phyloP scores from a whole-genome alignment of 35 echinoderm and acorn worm species.

The Amphiura filiformis region DNA sequence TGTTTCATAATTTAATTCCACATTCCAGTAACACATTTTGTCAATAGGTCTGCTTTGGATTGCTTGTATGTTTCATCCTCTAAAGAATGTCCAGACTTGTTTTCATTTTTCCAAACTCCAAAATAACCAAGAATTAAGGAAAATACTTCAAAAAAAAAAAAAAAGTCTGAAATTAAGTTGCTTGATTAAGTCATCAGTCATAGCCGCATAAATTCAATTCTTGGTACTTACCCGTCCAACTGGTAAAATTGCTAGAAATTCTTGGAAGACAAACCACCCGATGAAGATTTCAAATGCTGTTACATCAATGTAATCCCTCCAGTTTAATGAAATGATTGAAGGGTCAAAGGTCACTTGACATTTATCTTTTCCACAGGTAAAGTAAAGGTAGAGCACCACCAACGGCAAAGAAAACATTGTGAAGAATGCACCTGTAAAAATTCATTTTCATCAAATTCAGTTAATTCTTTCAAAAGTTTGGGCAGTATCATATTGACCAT shows the following conservation, averaged over 20 bases:
- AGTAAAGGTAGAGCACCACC: constrained; percentile 68
- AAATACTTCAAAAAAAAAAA: no score
- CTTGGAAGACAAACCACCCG: constrained; percentile 79
- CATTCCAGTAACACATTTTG: no score
- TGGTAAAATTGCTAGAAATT: constrained; percentile 54
- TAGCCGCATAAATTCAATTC: no score
- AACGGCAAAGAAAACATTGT: constrained; percentile 55
- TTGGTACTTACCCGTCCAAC: constrained; percentile 71
- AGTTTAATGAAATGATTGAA: neutral
- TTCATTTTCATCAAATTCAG: neutral
- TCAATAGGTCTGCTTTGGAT: no score
- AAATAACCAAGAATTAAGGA: no score
- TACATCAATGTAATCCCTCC: constrained; percentile 50
- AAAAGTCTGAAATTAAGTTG: no score
- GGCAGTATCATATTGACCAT: neutral
- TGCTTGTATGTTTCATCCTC: no score
- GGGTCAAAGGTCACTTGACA: constrained; percentile 36
- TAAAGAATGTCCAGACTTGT: no score
- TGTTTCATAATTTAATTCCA: no score
- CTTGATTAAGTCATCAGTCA: no score
- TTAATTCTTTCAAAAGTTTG: neutral
- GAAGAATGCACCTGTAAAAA: constrained; percentile 49
- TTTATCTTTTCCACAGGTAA: constrained; percentile 46
- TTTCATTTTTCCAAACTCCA: no score
- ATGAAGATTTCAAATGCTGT: constrained; percentile 42